phyloP scores from a whole-genome alignment of 92 coral and sea anemone genomes.

The Parazoanthus atlanticus region DNA sequence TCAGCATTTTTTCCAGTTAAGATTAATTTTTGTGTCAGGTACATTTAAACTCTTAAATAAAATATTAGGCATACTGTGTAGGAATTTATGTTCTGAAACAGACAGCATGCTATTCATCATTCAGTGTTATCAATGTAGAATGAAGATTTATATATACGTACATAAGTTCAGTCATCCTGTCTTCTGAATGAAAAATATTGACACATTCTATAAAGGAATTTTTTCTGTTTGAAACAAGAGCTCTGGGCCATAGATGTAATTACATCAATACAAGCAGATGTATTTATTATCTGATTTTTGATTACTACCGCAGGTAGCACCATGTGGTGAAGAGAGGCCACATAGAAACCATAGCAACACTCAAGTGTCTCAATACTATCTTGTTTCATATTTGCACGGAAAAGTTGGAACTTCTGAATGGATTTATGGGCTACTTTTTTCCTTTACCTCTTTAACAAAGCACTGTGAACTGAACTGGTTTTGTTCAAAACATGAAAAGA shows the following conservation, averaged over 20 bases:
- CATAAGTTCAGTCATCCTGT: too few relatives aligned
- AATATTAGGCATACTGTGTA: neutral
- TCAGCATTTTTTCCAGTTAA: neutral
- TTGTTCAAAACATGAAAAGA: neutral
- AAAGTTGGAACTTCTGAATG: neutral
- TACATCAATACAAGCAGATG: too few relatives aligned
- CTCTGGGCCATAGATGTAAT: neutral
- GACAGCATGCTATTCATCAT: neutral
- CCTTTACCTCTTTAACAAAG: neutral
- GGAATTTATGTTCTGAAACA: neutral
- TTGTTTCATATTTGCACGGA: neutral
- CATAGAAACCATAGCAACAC: slow-evolving; percentile 40
- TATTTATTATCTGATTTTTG: slow-evolving; percentile 8
- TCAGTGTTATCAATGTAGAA: too few relatives aligned
- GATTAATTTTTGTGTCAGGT: neutral
- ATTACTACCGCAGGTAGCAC: slow-evolving; percentile 37
- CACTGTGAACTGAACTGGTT: neutral
- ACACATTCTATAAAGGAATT: too few relatives aligned
- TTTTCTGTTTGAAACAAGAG: too few relatives aligned
- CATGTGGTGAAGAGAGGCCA: slow-evolving; percentile 16
- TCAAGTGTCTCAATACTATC: slow-evolving; percentile 23
- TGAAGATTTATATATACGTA: too few relatives aligned
- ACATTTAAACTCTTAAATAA: neutral
- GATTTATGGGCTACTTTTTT: neutral
- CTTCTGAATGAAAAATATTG: too few relatives aligned